Conservation (phyloP, 2,797 vertebrate species). For the Naso thynnoides region DNA sequence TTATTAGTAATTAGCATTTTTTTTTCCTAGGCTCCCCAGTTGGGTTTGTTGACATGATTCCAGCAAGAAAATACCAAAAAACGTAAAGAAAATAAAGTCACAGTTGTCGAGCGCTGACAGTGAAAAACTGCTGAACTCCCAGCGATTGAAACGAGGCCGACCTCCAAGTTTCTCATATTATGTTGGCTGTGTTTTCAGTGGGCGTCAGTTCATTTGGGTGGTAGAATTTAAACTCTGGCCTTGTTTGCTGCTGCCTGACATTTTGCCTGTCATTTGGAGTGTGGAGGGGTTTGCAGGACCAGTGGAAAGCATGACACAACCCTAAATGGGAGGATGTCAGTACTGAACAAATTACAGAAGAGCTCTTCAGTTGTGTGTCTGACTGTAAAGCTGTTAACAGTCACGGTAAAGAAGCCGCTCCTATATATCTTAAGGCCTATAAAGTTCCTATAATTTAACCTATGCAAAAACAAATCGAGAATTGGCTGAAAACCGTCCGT, state of each 20-base stretch:
- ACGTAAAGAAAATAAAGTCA: constrained; percentile 16
- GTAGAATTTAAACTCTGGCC: constrained; percentile 53
- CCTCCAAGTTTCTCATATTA: constrained; percentile 38
- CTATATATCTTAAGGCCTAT: neutral
- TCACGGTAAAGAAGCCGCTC: neutral
- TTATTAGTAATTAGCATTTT: constrained; percentile 42
- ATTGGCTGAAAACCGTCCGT: neutral
- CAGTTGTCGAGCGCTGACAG: constrained; percentile 28
- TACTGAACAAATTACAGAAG: neutral
- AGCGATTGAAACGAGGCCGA: constrained; percentile 22
- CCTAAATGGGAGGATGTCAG: constrained; percentile 45
- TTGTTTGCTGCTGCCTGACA: constrained; percentile 53
- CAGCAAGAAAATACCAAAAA: neutral
- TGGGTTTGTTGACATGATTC: constrained; percentile 26
- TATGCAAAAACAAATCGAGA: neutral
- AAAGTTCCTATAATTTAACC: constrained; percentile 1
- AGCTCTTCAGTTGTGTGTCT: constrained; percentile 8
- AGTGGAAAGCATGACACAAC: constrained; percentile 65
- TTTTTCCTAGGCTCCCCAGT: neutral
- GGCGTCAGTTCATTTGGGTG: constrained; percentile 58
- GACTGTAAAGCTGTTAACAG: constrained; percentile 1
- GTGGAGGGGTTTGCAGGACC: constrained; percentile 31
- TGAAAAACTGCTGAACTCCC: constrained; percentile 48
- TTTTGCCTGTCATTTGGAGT: constrained; percentile 45
- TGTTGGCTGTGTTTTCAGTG: constrained; percentile 47